Evolutionary conservation across 2,113 vertebrate species (phyloP), one percentile per base, ranked within the genome.

Genomic region (Osmerus mordax): DNA sequence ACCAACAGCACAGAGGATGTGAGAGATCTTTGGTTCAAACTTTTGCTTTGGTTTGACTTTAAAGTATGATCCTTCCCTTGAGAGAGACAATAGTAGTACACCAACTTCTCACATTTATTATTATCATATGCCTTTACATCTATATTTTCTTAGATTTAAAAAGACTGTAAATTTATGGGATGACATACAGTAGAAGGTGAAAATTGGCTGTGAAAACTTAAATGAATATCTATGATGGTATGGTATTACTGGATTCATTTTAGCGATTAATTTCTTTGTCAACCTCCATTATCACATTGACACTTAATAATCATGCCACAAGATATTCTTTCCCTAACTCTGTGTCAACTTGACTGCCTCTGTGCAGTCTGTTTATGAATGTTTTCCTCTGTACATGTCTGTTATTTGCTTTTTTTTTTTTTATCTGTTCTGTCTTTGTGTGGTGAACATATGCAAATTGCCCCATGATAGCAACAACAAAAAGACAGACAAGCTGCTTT

Each of bases 361-460:
- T 75, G 36, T 73, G 75, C 12, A 9, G 9, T 62, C 60, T 15
- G 29, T 36, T 64, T 64, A 36, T n/a, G 28, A n/a, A 60, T 51
- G 12, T 65, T n/a, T 51, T 36, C 32, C 7, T 36, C 32, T 36
- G 32, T 36, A 36, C 15, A n/a, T 18, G 18, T 3, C 55, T n/a
- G 55, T 3, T 56, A 16, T 19, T 19, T 56, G 15, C 55, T 36
- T 65, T 13, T 23, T 51, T 11, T 36, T 65, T 19, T 23, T 51
- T 11, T 12, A 21, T 51, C 41, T 65, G 4, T 67, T 75, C 76
- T 13, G 70, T 71, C 73, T 62, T 60, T 67, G 75, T 60, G 77
- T 85, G 19, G 70, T 70, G 74, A 79, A 82, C 82, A 11, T 81
- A 86, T 88, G 86, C 79, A 87, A 84, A 88, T 85, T 19, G 11